Conservation (phyloP, 2,797 vertebrate genomes). For the Clarias pachynema region DNA sequence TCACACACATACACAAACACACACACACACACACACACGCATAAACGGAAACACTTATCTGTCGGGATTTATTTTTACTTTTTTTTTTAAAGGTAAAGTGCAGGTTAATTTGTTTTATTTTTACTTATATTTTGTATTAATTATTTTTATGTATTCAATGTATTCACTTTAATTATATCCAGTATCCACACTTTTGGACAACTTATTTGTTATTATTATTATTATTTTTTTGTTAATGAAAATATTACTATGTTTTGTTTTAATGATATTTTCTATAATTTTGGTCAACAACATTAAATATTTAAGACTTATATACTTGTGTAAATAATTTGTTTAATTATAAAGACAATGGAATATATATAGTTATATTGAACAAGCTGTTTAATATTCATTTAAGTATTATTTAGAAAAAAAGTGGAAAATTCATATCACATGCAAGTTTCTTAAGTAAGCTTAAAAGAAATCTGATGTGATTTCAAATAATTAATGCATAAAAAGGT, state of each 20-base stretch:
- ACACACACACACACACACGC: too few species aligned
- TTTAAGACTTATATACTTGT: background rate
- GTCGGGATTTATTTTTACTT: too few species aligned
- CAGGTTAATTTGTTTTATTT: too few species aligned
- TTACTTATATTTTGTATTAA: too few species aligned
- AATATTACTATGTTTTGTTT: background rate
- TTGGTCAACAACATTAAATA: background rate
- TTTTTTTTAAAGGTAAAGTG: too few species aligned
- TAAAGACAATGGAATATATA: background rate
- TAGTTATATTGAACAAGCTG: background rate
- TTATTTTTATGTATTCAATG: too few species aligned
- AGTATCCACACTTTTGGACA: too few species aligned
- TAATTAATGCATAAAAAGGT: conserved; percentile 5
- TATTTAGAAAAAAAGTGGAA: background rate
- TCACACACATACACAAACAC: too few species aligned
- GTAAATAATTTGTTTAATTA: background rate
- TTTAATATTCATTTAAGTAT: background rate
- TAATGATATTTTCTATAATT: background rate
- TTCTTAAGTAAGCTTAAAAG: background rate
- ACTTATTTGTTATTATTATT: too few species aligned
- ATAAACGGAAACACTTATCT: too few species aligned
- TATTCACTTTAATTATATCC: too few species aligned
- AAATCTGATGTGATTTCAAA: background rate
- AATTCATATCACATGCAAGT: background rate
- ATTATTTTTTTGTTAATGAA: background rate